Percentiles rank a stretch among this genome's conserved stretches.
phyloP scores from a whole-genome alignment of 2,113 vertebrate genomes.

The Murina feae region DNA sequence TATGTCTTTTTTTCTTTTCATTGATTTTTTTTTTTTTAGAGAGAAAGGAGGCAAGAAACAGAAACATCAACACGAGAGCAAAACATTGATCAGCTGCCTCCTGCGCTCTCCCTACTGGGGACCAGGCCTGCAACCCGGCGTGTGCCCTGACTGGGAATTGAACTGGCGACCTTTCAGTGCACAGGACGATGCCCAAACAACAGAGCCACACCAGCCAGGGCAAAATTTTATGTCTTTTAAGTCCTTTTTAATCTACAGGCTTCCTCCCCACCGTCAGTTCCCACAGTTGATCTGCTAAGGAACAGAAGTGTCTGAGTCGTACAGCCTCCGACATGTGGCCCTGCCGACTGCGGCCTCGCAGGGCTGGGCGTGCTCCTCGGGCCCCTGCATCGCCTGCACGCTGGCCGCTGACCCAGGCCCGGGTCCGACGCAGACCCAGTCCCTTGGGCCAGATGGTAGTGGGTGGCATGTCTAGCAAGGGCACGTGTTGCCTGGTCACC shows the following conservation, averaged over 20 bases:
- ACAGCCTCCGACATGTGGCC: rapidly evolving
- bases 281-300: neutral
- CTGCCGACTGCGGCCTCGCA: rapidly evolving
- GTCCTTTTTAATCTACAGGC: neutral
- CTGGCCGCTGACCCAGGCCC: neutral
- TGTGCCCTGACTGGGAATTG: neutral
- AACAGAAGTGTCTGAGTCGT: rapidly evolving
- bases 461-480: neutral
- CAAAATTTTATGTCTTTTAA: neutral
- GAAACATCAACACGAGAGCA: neutral
- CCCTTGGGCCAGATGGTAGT: neutral
- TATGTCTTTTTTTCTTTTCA: neutral
- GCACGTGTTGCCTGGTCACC: rapidly evolving
- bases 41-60: neutral
- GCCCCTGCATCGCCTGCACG: rapidly evolving
- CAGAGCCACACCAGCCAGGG: neutral
- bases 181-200: rapidly evolving
- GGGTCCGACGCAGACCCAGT: rapidly evolving
- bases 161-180: neutral
- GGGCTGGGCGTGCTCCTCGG: rapidly evolving
- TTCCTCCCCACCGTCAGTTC: neutral
- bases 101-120: too few species aligned
- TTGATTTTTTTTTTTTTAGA: neutral
- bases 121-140: too few species aligned
- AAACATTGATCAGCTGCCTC: neutral